Conservation (phyloP, 2,113 vertebrate species). For the Procapra przewalskii region DNA sequence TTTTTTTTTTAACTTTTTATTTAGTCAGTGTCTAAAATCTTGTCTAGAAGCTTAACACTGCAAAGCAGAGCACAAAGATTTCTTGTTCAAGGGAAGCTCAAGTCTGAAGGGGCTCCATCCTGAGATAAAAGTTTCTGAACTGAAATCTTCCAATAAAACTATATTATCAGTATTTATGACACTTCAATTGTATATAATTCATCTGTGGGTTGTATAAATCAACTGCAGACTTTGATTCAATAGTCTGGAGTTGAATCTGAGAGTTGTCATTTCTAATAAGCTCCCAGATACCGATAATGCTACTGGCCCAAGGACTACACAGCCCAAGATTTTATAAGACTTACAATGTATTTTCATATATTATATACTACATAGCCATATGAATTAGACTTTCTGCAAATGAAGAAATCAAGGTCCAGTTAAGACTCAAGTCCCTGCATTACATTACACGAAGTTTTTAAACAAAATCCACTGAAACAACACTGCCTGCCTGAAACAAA, state of each 20-base stretch:
- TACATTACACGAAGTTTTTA: neutral
- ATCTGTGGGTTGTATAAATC: neutral
- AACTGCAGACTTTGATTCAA: neutral
- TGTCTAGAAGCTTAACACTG: neutral
- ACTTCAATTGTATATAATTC: neutral
- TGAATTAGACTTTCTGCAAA: neutral
- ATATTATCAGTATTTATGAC: neutral
- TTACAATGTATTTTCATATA: neutral
- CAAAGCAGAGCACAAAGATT: neutral
- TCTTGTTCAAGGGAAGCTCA: neutral
- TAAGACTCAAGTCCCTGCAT: neutral
- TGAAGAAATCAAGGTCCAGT: neutral
- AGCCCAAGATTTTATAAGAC: neutral
- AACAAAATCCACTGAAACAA: neutral
- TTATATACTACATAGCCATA: neutral
- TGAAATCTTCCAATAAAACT: neutral
- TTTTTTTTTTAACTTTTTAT: neutral
- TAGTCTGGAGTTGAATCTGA: neutral
- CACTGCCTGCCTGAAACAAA: slow-evolving; percentile 21
- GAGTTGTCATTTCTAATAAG: neutral
- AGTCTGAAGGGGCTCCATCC: neutral
- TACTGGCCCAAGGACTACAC: neutral
- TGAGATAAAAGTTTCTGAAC: neutral
- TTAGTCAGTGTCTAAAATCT: neutral
- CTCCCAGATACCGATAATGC: neutral